Evolutionary conservation across 2,888 invertebrate genomes (phyloP).

Genomic region (Gastrophysa polygoni): DNA sequence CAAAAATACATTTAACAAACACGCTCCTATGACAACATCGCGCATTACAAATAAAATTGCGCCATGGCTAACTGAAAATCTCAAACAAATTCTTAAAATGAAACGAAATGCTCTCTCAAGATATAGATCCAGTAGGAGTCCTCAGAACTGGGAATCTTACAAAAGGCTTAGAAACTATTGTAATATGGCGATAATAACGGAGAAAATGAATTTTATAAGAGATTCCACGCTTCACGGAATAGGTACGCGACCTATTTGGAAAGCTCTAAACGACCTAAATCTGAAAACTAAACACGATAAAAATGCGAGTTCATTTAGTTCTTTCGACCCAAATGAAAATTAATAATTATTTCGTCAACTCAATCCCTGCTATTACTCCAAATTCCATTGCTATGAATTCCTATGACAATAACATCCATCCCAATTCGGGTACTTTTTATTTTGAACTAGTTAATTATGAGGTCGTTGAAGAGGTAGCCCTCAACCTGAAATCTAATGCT

Average conservation of each 20-base stretch:
- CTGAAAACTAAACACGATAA: background rate
- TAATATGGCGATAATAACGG: background rate
- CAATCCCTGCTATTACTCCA: background rate
- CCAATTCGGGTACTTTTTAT: background rate
- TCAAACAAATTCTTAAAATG: conserved; percentile 3
- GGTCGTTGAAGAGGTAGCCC: background rate
- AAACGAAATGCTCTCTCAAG: background rate
- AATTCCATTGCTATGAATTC: background rate
- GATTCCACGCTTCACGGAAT: background rate
- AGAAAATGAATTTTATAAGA: background rate
- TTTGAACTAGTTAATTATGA: background rate
- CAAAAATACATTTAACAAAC: background rate
- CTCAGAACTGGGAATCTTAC: background rate
- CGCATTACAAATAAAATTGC: background rate
- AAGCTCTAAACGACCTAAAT: background rate
- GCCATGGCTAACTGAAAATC: conserved; percentile 4
- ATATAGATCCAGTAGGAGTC: conserved; percentile 6
- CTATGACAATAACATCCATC: conserved; percentile 3
- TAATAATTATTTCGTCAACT: conserved; percentile 1
- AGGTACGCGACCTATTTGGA: background rate
- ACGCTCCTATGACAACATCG: background rate
- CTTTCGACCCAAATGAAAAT: conserved; percentile 1
- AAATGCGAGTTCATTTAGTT: background rate
- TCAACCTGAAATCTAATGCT: background rate
- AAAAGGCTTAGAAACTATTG: conserved; percentile 1